These are phyloP conservation scores for Macrotrachela quadricornifera DNA, from an alignment of 1,140 invertebrate species.

Conservation along the genomic window DNA sequence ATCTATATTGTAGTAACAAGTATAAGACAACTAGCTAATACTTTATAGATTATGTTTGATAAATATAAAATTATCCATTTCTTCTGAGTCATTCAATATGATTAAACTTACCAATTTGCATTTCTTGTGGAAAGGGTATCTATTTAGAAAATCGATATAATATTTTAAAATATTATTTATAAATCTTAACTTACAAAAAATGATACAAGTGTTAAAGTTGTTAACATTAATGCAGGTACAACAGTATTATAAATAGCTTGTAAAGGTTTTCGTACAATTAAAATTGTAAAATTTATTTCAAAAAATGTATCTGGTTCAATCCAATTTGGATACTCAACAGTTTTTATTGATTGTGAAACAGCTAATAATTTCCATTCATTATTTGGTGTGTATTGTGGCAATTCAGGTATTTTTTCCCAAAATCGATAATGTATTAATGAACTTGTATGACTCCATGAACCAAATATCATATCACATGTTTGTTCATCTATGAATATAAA, in stretches of 20 bases:
- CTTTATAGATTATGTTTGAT: too few relatives aligned
- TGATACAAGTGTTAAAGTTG: neutral
- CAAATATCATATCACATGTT: constrained; percentile 1
- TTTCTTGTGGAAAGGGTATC: constrained; percentile 8
- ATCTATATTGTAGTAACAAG: too few relatives aligned
- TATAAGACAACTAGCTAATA: too few relatives aligned
- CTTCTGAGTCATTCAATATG: too few relatives aligned
- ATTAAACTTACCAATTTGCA: neutral
- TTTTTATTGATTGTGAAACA: neutral
- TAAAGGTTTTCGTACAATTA: neutral
- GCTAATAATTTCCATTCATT: neutral
- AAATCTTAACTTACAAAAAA: neutral
- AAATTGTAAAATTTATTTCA: neutral
- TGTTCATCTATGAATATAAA: constrained; percentile 9
- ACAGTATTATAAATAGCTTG: neutral
- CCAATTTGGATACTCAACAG: neutral
- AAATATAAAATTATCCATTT: too few relatives aligned
- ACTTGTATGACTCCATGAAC: constrained; percentile 3
- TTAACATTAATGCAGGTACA: neutral
- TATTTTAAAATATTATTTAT: too few relatives aligned
- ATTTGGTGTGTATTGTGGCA: neutral
- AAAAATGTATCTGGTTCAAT: neutral
- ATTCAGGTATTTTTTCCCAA: neutral
- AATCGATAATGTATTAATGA: constrained; percentile 6
- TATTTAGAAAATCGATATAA: too few relatives aligned